Base-by-base conservation (phyloP, 2,888 invertebrate genomes). In the Eumacrocentrus americanus region DNA sequence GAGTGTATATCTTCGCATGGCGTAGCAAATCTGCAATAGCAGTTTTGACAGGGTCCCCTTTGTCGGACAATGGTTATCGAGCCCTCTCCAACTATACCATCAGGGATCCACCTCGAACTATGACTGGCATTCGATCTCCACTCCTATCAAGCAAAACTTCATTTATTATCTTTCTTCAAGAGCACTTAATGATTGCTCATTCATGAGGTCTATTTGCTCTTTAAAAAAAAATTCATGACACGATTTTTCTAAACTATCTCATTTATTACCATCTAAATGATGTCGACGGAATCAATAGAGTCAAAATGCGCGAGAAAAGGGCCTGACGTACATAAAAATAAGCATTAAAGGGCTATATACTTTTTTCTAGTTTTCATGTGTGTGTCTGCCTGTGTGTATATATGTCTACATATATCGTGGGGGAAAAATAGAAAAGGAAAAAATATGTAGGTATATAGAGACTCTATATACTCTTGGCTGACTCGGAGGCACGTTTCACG, bases 21-120 rank as follows among this genome's bases (percentile, higher is more conserved):
- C 74, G 73, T 76, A 70, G 72, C 74, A 72, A 77, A 78, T 79
- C 75, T 71, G 62, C 71, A 71, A 71, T 73, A 72, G 67, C 70
- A 73, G 74, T 78, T 78, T 76, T 73, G 78, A 76, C 77, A 77
- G 71, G 72, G 68, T 73, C 68, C 71, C 67, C 68, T 69, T 55
- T 57, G 53, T 52, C 60, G 56, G 65, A 72, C 72, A 74, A 74
- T 71, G 48, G 67, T 51, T 44, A 61, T 60, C 47, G 58, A 54
- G 64, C 62, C 66, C 65, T 63, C 58, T 11, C 29, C n/a, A 6
- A 12, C n/a, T 18, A 23, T 34, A 20, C 25, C 47, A 7, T 35
- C 7, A 18, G 20, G 20, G 22, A 18, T 22, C 20, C 37, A 23
- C 16, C 18, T n/a, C n/a, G n/a, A n/a, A n/a, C n/a, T n/a, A n/a